Conservation (phyloP, 2,888 invertebrate genomes). For the Andrena praecox region DNA sequence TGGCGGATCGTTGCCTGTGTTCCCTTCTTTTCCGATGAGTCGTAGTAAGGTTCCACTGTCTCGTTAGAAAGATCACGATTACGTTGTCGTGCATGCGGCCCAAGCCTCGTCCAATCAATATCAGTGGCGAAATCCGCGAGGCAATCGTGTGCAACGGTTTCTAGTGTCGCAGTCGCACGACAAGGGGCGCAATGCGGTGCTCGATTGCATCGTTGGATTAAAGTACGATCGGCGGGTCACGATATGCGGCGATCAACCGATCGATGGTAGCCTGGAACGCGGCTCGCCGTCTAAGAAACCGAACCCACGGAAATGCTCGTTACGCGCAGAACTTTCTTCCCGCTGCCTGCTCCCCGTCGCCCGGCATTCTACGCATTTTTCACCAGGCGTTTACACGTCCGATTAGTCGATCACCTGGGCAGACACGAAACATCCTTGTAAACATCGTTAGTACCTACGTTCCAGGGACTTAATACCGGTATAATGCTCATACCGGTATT, state of each 20-base stretch:
- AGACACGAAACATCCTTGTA: slow-evolving; percentile 66
- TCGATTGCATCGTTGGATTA: slow-evolving; percentile 75
- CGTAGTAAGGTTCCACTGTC: slow-evolving; percentile 5
- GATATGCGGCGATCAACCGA: slow-evolving; percentile 74
- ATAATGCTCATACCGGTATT: no score
- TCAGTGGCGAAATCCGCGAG: slow-evolving; percentile 64
- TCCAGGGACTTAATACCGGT: no score
- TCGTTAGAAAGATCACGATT: slow-evolving; percentile 55
- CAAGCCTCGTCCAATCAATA: slow-evolving; percentile 63
- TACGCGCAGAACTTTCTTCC: slow-evolving; percentile 25
- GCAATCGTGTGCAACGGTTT: slow-evolving; percentile 68
- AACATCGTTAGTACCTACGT: slow-evolving; percentile 44
- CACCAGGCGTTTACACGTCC: slow-evolving; percentile 61
- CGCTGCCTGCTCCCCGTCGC: slow-evolving; percentile 4
- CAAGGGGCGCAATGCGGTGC: slow-evolving; percentile 65
- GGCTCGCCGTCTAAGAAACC: slow-evolving; percentile 40
- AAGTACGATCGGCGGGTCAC: slow-evolving; percentile 75
- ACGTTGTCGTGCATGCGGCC: slow-evolving; percentile 57
- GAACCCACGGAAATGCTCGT: slow-evolving; percentile 25
- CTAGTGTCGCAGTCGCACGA: slow-evolving; percentile 71
- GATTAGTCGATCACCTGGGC: slow-evolving; percentile 60
- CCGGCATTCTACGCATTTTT: slow-evolving; percentile 66
- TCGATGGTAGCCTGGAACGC: slow-evolving; percentile 66
- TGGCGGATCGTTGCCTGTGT: no score
- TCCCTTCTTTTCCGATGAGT: no score